These are phyloP conservation scores for Troilus luridus DNA, from an alignment of 2,888 invertebrate species.

Conservation along the genomic window DNA sequence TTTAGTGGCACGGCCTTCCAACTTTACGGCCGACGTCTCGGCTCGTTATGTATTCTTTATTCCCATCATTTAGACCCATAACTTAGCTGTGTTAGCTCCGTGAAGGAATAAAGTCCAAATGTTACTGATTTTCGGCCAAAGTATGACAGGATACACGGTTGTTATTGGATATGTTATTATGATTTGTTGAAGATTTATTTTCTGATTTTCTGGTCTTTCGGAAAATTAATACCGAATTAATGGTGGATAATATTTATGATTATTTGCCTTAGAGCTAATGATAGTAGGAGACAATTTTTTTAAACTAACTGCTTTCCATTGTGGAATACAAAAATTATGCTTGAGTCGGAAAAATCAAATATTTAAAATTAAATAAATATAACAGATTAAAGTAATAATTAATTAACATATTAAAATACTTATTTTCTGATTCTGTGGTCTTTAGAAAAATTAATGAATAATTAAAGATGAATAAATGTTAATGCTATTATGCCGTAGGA, in stretches of 20 bases:
- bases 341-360: background rate
- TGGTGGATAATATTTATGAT: background rate
- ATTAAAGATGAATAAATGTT: too few species aligned
- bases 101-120: constrained; percentile 7
- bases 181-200: background rate
- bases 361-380: background rate
- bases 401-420: too few species aligned
- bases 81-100: background rate
- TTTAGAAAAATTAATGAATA: too few species aligned
- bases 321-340: background rate
- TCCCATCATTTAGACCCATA: constrained; percentile 26
- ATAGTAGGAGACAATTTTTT: background rate
- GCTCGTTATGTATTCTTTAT: constrained; percentile 27
- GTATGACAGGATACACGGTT: constrained; percentile 6
- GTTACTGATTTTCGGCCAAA: background rate
- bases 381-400: too few species aligned
- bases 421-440: too few species aligned
- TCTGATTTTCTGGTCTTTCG: background rate
- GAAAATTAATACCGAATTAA: background rate
- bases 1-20: constrained; percentile 5
- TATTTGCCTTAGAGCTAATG: background rate
- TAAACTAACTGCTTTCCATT: background rate
- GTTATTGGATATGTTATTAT: background rate
- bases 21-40: background rate
- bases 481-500: too few species aligned